Evolutionary conservation across 1,140 invertebrate genomes (phyloP).

Genomic region (Leptopilina clavipes): DNA sequence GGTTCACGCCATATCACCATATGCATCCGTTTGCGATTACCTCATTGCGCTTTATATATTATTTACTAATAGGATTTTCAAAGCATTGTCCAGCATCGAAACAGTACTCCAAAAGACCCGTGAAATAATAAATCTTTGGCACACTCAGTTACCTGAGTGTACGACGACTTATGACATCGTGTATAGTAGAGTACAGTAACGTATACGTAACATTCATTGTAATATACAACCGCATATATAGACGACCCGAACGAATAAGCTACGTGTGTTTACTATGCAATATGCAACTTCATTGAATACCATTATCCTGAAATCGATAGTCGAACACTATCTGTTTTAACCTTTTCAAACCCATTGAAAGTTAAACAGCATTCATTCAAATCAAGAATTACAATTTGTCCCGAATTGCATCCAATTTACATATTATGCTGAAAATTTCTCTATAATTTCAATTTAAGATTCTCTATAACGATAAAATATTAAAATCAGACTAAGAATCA

Average conservation of each 20-base stretch:
- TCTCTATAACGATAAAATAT: too few species aligned
- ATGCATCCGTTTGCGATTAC: conserved; percentile 4
- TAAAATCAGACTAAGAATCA: too few species aligned
- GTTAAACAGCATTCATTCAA: background rate
- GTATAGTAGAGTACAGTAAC: background rate
- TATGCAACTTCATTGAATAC: conserved; percentile 30
- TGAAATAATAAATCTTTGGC: conserved; percentile 29
- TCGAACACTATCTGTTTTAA: background rate
- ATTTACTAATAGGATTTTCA: too few species aligned
- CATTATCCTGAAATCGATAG: conserved; percentile 18
- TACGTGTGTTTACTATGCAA: conserved; percentile 24
- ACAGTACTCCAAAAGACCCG: too few species aligned
- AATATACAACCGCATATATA: background rate
- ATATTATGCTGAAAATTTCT: too few species aligned
- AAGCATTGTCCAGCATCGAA: too few species aligned
- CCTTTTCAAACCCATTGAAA: background rate
- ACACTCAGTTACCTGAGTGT: conserved; percentile 3
- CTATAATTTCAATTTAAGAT: too few species aligned
- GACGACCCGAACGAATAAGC: background rate
- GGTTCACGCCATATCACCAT: conserved; percentile 26
- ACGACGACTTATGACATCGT: conserved; percentile 4
- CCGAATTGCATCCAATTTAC: background rate
- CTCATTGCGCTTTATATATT: conserved; percentile 8
- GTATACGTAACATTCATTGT: conserved; percentile 18
- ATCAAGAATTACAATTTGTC: conserved; percentile 1